phyloP scores from a whole-genome alignment of 2,888 invertebrate species.

The Embidobia sp. region DNA sequence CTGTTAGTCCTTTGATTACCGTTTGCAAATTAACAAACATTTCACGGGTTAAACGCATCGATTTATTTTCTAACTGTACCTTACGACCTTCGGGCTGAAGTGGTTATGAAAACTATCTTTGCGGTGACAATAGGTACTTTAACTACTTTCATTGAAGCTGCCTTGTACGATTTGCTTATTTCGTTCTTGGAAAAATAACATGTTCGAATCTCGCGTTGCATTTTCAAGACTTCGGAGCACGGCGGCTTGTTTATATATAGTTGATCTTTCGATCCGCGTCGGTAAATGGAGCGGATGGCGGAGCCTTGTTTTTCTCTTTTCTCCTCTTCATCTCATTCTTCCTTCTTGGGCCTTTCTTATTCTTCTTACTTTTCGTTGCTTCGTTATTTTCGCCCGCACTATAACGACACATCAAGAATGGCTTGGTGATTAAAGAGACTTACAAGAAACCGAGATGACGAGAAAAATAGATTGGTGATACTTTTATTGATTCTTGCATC shows the following conservation, averaged over 20 bases:
- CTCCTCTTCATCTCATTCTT: slow-evolving; percentile 47
- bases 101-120: too few relatives aligned
- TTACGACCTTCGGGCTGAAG: slow-evolving; percentile 29
- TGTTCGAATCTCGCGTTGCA: slow-evolving; percentile 26
- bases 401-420: slow-evolving; percentile 49
- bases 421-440: slow-evolving; percentile 39
- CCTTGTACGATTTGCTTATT: slow-evolving; percentile 15
- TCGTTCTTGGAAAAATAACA: slow-evolving; percentile 34
- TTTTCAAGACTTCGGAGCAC: slow-evolving; percentile 53
- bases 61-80: slow-evolving; percentile 32
- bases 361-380: slow-evolving; percentile 61
- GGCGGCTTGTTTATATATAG: slow-evolving; percentile 75
- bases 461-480: too few relatives aligned
- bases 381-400: slow-evolving; percentile 65
- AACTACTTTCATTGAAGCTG: too few relatives aligned
- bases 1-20: slow-evolving; percentile 37
- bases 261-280: slow-evolving; percentile 74
- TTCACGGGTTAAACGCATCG: not conserved
- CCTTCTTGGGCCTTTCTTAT: slow-evolving; percentile 46
- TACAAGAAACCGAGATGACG: too few relatives aligned
- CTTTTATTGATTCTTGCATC: too few relatives aligned
- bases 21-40: slow-evolving; percentile 51
- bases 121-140: too few relatives aligned
- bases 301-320: slow-evolving; percentile 39
- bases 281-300: slow-evolving; percentile 61